Percentiles rank a stretch among this genome's conserved stretches.
Conservation (phyloP, 2,888 invertebrate species). For the Epistrophe eligans region DNA sequence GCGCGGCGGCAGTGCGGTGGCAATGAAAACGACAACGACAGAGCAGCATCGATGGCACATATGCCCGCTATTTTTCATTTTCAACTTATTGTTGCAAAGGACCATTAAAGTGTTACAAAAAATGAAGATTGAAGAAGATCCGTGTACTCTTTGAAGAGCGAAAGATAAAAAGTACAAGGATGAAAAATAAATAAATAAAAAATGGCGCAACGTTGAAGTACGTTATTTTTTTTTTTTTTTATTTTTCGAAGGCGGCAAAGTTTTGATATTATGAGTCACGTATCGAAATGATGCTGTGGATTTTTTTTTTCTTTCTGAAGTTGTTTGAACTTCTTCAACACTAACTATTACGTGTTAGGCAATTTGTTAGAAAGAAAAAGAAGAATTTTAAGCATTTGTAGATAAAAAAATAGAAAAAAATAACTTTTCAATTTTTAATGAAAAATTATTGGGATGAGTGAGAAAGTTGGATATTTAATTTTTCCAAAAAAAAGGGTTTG, state of each 20-base stretch:
- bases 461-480: background rate
- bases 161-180: background rate
- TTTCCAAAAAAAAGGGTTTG: background rate
- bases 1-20: no score
- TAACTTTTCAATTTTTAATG: slow-evolving; percentile 22
- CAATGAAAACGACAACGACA: background rate
- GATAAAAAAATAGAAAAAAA: background rate
- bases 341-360: slow-evolving; percentile 21
- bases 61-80: slow-evolving; percentile 20
- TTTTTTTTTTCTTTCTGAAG: background rate
- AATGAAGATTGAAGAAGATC: slow-evolving; percentile 14
- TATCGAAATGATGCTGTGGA: slow-evolving; percentile 16
- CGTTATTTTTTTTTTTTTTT: slow-evolving; percentile 2
- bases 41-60: background rate
- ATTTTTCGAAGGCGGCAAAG: slow-evolving; percentile 6
- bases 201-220: slow-evolving; percentile 4
- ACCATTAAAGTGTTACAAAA: slow-evolving; percentile 21
- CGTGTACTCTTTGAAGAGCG: background rate
- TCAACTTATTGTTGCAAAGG: slow-evolving; percentile 23
- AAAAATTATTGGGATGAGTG: background rate
- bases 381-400: background rate
- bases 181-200: slow-evolving; percentile 16
- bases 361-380: background rate
- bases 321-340: background rate
- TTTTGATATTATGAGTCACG: slow-evolving; percentile 22